Percentiles rank a stretch among this genome's conserved stretches.
These are phyloP conservation scores for Drosophila infuscata DNA, from an alignment of 2,888 invertebrate genomes.

Conservation along the genomic window DNA sequence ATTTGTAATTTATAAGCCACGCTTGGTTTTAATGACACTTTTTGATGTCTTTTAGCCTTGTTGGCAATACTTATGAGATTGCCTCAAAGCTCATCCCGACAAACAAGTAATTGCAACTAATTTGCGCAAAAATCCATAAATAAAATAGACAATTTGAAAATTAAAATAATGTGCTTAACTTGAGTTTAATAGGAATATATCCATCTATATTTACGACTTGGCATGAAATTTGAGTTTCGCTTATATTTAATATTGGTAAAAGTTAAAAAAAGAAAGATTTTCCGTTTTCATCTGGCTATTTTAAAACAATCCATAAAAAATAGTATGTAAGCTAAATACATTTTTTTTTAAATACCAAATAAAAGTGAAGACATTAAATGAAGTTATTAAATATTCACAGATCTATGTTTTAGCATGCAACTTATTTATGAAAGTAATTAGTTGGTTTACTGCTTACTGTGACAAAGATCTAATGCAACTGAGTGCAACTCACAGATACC, in stretches of 20 bases:
- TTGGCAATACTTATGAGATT: not conserved
- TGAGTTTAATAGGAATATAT: not conserved
- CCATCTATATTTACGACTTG: not conserved
- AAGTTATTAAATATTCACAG: not conserved
- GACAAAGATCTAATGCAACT: not conserved
- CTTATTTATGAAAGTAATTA: not conserved
- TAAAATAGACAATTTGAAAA: not conserved
- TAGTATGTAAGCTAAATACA: not conserved
- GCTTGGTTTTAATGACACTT: conserved; percentile 16
- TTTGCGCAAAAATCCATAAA: not conserved
- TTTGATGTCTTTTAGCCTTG: conserved; percentile 7
- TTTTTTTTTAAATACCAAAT: not conserved
- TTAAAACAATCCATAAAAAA: not conserved
- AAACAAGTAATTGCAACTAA: conserved; percentile 1
- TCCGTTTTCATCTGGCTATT: not conserved
- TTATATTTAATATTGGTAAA: not conserved
- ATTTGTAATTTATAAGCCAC: conserved; percentile 35
- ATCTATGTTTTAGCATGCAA: not conserved
- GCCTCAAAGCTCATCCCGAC: not conserved
- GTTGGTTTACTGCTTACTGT: not conserved
- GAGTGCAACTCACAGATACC: not conserved
- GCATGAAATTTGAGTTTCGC: too few relatives aligned
- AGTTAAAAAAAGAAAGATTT: not conserved
- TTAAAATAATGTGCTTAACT: not conserved
- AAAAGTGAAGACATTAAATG: not conserved